Base-by-base conservation (phyloP, 2,797 vertebrate genomes). In the Alectoris magna region DNA sequence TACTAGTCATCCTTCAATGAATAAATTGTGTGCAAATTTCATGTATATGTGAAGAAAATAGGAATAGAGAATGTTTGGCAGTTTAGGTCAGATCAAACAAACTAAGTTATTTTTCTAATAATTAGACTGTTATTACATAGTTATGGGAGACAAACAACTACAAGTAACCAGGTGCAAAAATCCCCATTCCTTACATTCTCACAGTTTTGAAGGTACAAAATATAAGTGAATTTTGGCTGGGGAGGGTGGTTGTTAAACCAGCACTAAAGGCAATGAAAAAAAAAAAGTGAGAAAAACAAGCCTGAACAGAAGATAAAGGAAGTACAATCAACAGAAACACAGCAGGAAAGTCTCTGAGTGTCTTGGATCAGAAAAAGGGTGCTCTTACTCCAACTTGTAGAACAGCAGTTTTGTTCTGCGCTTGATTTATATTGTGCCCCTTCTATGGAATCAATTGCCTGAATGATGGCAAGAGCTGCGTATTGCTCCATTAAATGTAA, bases 361-460 rank as follows among this genome's bases (percentile, higher is more conserved):
- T 67, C 76, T 70, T 72, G 59, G 91, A 38, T 91, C 63, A 91
- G 85, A 95, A 91, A 94, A 94, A 94, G 63, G 79, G 85, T 91
- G 55, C 82, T 94, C 91, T 95, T 92, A 80, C 85, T 91, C 84
- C n/a, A 64, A 56, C 87, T 89, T 94, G 80, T 75, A 88, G 93
- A 94, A 88, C 63, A 87, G 94, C 67, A 86, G 83, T 93, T 94
- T 90, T 93, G 63, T 43, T 84, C 43, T 67, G 64, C 1, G 27
- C 93, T 94, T 96, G 96, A 96, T 96, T 96, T 95, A 91, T 96
- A 96, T 91, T 94, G 87, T 93, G 80, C 83, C 90, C 77, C 73
- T 89, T 96, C 89, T 92, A 95, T 88, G 87, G 94, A 96, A 96
- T 96, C 94, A 95, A 88, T 94, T 95, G 90, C 88, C 23, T 81